Evolutionary conservation across 2,888 invertebrate genomes (phyloP), one percentile per base, ranked within the genome.

Genomic region (Acanthosepion pharaonis): DNA sequence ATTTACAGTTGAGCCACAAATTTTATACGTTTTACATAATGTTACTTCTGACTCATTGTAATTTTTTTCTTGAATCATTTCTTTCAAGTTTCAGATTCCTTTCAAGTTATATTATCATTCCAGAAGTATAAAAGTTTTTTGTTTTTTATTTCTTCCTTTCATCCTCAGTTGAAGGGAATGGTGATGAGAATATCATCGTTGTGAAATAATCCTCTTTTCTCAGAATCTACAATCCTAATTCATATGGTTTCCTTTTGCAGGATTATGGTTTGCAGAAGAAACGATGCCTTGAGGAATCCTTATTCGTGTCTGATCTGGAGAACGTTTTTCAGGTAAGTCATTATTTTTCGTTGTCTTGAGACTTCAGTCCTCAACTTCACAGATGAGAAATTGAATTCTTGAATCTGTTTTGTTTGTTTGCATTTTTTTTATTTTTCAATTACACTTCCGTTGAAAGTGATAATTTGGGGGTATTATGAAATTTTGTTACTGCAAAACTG

Each of bases 301-400:
- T 97, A 48, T 97, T 96, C 95, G 96, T 97, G 94, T 96, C 96
- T 92, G 97, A 97, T 94, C 95, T 96, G 33, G 97, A 97, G 95
- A 96, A 96, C 94, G 78, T 96, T 28, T 95, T 96, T 64, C 96
- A 96, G 96, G 97, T 97, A 94, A 96, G 95, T 78, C n/a, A 78
- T 2, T 9, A 28, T 78, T 78, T 25, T 28, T 78, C 28, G 5
- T 78, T 78, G 6, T 28, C 9, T 78, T 3, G 28, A 6, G 9
- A 9, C 25, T 64, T 64, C 25, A 25, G 28, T 8, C n/a, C 78
- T n/a, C 6, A n/a, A 78, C 9, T 78, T 18, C n/a, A 28, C 8
- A 28, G n/a, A 78, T 78, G 28, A n/a, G 78, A 78, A 78, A 1
- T 28, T 78, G 15, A 78, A 28, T 28, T 9, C 8, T 8, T 9